Conservation (phyloP, 2,113 vertebrate genomes). For the Sinosuthora webbiana region DNA sequence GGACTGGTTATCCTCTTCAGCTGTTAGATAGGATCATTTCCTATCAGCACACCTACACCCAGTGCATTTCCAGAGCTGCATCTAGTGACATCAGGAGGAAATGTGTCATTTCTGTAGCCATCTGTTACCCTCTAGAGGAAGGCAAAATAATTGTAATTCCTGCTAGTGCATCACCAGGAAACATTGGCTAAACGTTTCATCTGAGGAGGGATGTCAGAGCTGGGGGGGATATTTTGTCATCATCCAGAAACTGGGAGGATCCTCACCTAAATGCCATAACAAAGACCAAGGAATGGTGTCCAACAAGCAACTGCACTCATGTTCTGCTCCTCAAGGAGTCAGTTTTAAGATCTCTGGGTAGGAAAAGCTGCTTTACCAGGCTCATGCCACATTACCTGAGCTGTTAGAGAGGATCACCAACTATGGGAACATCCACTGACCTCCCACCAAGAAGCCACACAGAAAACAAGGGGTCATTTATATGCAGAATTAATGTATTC, state of each 20-base stretch:
- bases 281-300: not conserved
- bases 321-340: not conserved
- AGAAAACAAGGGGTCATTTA: not conserved
- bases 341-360: not conserved
- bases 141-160: not conserved
- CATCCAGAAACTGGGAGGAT: not conserved
- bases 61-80: not conserved
- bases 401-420: not conserved
- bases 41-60: not conserved
- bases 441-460: not conserved
- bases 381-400: not conserved
- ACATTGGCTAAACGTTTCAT: not conserved
- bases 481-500: not conserved
- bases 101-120: not conserved
- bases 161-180: not conserved
- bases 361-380: not conserved
- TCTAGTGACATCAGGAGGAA: not conserved
- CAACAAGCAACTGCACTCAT: not conserved
- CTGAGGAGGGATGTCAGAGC: not conserved
- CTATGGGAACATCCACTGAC: not conserved
- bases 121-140: constrained; percentile 45
- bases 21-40: not conserved
- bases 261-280: rapidly evolving
- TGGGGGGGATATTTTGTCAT: not conserved
- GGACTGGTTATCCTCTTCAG: not conserved